A percentile compares a stretch with the other conserved stretches of the same genome.
Evolutionary conservation across 2,113 vertebrate genomes (phyloP).

Genomic region (Chaetodon trifascialis): DNA sequence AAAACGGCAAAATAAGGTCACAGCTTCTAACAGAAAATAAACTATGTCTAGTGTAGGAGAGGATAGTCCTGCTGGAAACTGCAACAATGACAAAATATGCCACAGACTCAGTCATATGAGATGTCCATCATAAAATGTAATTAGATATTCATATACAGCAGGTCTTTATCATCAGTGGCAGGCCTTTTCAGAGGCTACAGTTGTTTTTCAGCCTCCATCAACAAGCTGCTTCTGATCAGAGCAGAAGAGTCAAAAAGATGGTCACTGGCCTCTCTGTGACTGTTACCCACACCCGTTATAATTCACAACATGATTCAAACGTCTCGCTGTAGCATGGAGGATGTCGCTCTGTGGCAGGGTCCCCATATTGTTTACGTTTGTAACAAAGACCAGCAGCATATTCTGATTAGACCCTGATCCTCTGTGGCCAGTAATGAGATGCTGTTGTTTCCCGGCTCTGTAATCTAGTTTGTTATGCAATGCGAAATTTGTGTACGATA

Average conservation of each 20-base stretch:
- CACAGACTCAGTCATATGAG: not conserved
- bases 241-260: constrained; percentile 2
- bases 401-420: constrained; percentile 55
- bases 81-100: not conserved
- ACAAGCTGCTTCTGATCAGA: constrained; percentile 19
- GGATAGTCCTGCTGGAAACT: not conserved
- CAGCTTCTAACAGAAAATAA: not conserved
- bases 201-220: not conserved
- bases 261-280: constrained; percentile 35
- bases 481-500: constrained; percentile 51
- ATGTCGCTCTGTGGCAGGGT: constrained; percentile 27
- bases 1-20: not conserved
- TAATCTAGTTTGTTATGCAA: constrained; percentile 59
- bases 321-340: constrained; percentile 19
- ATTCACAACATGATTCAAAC: constrained; percentile 29
- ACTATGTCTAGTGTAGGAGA: too few relatives aligned
- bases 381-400: constrained; percentile 56
- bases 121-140: not conserved
- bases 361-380: constrained; percentile 61
- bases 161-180: not conserved
- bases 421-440: constrained; percentile 56
- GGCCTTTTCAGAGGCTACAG: not conserved
- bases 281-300: constrained; percentile 10
- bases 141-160: not conserved
- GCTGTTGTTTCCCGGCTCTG: constrained; percentile 28